A percentile compares a stretch with the other conserved stretches of the same genome.
Evolutionary conservation across 2,797 vertebrate genomes (phyloP).

Genomic region (Gastrophryne carolinensis): DNA sequence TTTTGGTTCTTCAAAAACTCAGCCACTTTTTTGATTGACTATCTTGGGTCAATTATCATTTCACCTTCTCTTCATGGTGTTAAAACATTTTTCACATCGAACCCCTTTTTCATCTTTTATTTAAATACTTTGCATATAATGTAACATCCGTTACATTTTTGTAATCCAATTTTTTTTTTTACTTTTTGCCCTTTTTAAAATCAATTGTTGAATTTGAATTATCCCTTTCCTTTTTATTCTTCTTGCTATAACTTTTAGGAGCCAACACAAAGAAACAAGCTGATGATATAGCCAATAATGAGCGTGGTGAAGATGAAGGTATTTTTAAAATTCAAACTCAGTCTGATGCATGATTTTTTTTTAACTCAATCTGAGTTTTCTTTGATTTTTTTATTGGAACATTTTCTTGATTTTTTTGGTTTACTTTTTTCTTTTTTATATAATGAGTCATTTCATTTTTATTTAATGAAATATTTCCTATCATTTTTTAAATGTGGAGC

Average conservation of each 20-base stretch:
- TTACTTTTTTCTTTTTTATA: constrained; percentile 52
- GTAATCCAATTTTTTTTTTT: constrained; percentile 59
- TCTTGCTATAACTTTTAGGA: constrained; percentile 79
- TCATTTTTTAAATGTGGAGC: neutral
- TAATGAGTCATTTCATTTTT: neutral
- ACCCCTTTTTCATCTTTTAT: neutral
- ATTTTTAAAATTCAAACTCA: constrained; percentile 75
- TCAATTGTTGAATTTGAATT: constrained; percentile 74
- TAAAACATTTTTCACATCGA: constrained; percentile 15
- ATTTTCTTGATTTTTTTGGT: constrained; percentile 64
- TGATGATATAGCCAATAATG: constrained; percentile 88
- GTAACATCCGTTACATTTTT: constrained; percentile 65
- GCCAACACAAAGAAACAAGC: constrained; percentile 83
- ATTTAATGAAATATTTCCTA: neutral
- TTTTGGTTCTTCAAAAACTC: neutral
- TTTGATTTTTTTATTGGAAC: constrained; percentile 55
- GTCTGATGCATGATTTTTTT: constrained; percentile 80
- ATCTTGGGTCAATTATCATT: neutral
- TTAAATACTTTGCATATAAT: constrained; percentile 57
- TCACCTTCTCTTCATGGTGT: constrained; percentile 8
- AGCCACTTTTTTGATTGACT: neutral
- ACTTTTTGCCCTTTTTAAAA: constrained; percentile 58
- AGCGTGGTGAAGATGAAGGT: constrained; percentile 86
- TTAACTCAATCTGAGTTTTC: constrained; percentile 55
- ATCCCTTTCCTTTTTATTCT: constrained; percentile 72